These are phyloP conservation scores for Aldabrachelys gigantea DNA, from an alignment of 2,113 vertebrate species.

Conservation along the genomic window DNA sequence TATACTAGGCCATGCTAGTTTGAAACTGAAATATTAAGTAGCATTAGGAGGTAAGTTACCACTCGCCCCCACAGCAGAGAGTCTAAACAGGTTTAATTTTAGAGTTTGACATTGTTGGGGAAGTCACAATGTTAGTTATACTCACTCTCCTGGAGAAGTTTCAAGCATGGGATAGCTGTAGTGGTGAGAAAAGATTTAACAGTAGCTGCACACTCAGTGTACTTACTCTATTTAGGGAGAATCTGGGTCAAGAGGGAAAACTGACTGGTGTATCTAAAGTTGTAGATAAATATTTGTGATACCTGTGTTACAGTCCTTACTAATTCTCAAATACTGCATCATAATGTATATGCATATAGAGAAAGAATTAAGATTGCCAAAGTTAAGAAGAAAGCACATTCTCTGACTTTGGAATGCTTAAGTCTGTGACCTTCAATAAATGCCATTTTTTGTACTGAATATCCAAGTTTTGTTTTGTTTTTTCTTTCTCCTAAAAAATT, in stretches of 20 bases:
- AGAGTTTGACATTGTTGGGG: not conserved
- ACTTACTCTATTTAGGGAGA: not conserved
- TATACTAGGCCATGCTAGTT: not conserved
- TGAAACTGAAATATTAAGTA: not conserved
- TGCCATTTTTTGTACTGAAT: not conserved
- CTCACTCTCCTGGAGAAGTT: not conserved
- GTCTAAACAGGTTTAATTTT: not conserved
- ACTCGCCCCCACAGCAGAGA: fast-evolving
- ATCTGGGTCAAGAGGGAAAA: not conserved
- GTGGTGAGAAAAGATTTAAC: not conserved
- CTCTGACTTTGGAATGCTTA: not conserved
- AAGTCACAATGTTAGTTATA: not conserved
- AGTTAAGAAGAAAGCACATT: not conserved
- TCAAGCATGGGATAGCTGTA: not conserved
- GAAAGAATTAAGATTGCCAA: constrained; percentile 2
- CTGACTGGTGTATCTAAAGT: fast-evolving
- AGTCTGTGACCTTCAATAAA: constrained; percentile 36
- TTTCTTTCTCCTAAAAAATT: not conserved
- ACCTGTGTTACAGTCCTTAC: not conserved
- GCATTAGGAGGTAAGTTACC: not conserved
- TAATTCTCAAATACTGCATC: not conserved
- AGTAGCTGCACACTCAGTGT: not conserved
- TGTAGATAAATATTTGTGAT: not conserved
- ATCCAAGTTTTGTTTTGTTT: not conserved
- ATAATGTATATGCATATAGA: not conserved